These are phyloP conservation scores for Cephalopholis sonnerati DNA, from an alignment of 2,113 vertebrate species.

Conservation along the genomic window DNA sequence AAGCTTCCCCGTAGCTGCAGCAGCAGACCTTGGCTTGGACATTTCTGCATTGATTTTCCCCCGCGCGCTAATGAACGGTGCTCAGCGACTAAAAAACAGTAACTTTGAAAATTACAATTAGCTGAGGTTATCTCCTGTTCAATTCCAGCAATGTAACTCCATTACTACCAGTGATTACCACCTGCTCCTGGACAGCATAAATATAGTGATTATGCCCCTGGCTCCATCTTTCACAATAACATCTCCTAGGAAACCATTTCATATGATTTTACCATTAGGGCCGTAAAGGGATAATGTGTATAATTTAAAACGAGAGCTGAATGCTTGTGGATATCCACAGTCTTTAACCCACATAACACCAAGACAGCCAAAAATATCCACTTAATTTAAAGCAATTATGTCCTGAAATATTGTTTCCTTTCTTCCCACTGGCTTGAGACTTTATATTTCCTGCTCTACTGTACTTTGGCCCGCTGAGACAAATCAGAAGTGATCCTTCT, in stretches of 20 bases:
- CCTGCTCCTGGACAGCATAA: slow-evolving; percentile 74
- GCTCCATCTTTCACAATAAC: slow-evolving; percentile 79
- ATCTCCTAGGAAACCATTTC: slow-evolving; percentile 80
- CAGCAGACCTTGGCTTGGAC: slow-evolving; percentile 73
- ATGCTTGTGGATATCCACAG: slow-evolving; percentile 62
- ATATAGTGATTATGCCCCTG: slow-evolving; percentile 76
- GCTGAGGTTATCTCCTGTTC: slow-evolving; percentile 74
- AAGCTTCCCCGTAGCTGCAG: slow-evolving; percentile 73
- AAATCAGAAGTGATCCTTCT: slow-evolving; percentile 64
- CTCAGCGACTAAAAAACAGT: slow-evolving; percentile 65
- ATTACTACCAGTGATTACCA: slow-evolving; percentile 74
- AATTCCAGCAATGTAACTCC: slow-evolving; percentile 67
- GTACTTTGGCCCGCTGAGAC: slow-evolving; percentile 48
- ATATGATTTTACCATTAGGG: slow-evolving; percentile 76
- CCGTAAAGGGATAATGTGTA: slow-evolving; percentile 75
- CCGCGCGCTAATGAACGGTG: slow-evolving; percentile 69
- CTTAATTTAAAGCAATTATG: slow-evolving; percentile 72
- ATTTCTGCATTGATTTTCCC: slow-evolving; percentile 78
- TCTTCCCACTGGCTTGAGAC: slow-evolving; percentile 33
- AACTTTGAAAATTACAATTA: slow-evolving; percentile 80
- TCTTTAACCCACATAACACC: slow-evolving; percentile 70
- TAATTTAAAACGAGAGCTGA: slow-evolving; percentile 72
- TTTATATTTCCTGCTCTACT: slow-evolving; percentile 50
- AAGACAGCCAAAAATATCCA: slow-evolving; percentile 59
- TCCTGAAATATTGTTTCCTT: slow-evolving; percentile 58